Percentiles rank a stretch among this genome's conserved stretches.
These are phyloP conservation scores for Sinonovacula constricta DNA, from an alignment of 1,140 invertebrate species.

Conservation along the genomic window DNA sequence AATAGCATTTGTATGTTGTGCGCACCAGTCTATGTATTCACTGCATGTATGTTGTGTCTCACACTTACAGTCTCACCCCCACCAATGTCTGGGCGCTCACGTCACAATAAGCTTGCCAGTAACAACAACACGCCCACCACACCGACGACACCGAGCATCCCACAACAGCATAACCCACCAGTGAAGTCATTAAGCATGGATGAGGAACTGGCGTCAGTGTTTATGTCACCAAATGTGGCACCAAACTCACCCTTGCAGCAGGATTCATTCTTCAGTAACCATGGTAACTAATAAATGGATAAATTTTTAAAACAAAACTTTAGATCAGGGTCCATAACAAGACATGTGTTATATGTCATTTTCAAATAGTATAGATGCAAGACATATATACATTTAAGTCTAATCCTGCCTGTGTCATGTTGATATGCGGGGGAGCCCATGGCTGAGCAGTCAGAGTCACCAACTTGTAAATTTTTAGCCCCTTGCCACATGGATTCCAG, in stretches of 20 bases:
- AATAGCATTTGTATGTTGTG: slow-evolving; percentile 19
- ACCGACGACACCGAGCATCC: slow-evolving; percentile 7
- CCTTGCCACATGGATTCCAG: too few species aligned
- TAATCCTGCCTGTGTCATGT: too few species aligned
- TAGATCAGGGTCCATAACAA: too few species aligned
- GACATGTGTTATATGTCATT: too few species aligned
- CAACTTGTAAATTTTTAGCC: too few species aligned
- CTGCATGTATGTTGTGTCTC: slow-evolving; percentile 2
- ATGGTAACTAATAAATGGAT: too few species aligned
- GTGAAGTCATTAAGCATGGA: background rate
- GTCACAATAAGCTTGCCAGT: slow-evolving; percentile 7
- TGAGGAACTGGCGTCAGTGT: slow-evolving; percentile 36
- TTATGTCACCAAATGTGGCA: slow-evolving; percentile 1
- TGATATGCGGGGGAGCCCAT: too few species aligned
- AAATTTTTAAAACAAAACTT: too few species aligned
- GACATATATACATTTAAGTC: too few species aligned
- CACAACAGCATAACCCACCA: background rate
- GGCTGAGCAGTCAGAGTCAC: too few species aligned
- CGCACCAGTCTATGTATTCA: slow-evolving; percentile 16
- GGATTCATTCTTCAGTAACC: background rate
- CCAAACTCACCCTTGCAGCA: slow-evolving; percentile 11
- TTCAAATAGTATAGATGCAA: too few species aligned
- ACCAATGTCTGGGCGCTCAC: slow-evolving; percentile 51
- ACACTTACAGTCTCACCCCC: slow-evolving; percentile 57
- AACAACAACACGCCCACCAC: slow-evolving; percentile 31